Base-by-base conservation (phyloP, 2,888 invertebrate species). In the Minunthozetes semirufus region DNA sequence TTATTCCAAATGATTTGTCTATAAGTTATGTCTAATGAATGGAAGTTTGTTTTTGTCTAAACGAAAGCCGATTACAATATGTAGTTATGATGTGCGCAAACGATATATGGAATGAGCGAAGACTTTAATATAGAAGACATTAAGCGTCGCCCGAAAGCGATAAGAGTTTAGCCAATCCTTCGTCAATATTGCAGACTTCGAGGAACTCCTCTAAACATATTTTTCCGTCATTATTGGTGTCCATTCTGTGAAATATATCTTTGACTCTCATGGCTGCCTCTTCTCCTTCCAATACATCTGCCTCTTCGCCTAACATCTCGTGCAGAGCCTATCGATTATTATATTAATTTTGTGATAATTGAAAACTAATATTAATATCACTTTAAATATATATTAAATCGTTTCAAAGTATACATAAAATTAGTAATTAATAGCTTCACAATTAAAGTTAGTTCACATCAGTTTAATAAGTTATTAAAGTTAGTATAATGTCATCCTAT, bases 201-300 rank as follows among this genome's bases (percentile, higher is more conserved):
- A 97, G 89, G 85, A 97, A 97, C 86, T 99, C 98, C 79, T 97
- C 95, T 85, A 96, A 94, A 79, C 95, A 95, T 82, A 97, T 88
- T 84, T 96, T 95, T 77, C 97, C 97, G 84, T 99, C 98, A 86
- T 94, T 94, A 87, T 99, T 98, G 83, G 94, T 93, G 84, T 99
- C 98, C 98, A 99, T 98, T 85, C 96, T 96, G 77, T 94, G 94
- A 85, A 99, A 99, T 81, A 99, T 99, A 85, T 96, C 97, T 86
- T 95, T 94, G 80, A 98, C 98, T 80, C 98, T 87, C 83, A 97
- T 96, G 83, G 97, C 95, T 38, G 98, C 97, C 25, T 95, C 94
- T 76, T 85, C 84, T 83, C 94, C 95, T 56, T 93, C 93, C 70
- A 95, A 94, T 82, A 94, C 94, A 84, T 93, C 93, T 81, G 93